Base-by-base conservation (phyloP, 2,113 vertebrate species). In the Rhodinocichla rosea region DNA sequence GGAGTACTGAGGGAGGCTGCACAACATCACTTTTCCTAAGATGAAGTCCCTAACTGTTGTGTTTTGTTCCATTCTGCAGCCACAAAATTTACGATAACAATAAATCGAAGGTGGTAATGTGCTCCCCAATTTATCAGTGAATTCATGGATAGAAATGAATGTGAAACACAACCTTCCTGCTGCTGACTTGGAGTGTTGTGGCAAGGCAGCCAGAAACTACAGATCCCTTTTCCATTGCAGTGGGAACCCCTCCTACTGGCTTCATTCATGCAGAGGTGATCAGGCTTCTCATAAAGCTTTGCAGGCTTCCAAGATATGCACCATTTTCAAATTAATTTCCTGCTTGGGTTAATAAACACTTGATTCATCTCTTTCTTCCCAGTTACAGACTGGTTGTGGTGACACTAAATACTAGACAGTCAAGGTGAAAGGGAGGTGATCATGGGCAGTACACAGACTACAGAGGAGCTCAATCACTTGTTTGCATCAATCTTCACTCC, bases 271-370 rank as follows among this genome's bases (percentile, higher is more conserved):
- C 0, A 1, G 49, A 94, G 49, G n/a, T 90, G 68, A 53, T 70
- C 69, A 74, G 76, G 28, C 35, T 83, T 68, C 76, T 89, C 52
- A 75, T 70, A 64, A 86, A 89, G 63, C 63, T 86, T 83, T 80
- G 32, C 39, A 62, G 50, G 45, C 59, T 93, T 96, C 82, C 59
- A 53, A 73, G 50, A 64, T 64, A 70, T 78, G 24, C 65, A 75
- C 86, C 39, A 78, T 92, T 95, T 96, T 79, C 83, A 92, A 92
- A 53, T 81, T 83, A 3, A 68, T 93, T 93, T 95, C 83, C 80
- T 96, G 71, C 64, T 93, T 81, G 56, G 17, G 35, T 89, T 96
- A 90, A 81, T 93, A 90, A 93, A 64, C 68, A 49, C n/a, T 83
- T 88, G 85, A 94, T 95, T 96, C 44, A 92, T 90, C 28, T 83